phyloP scores from a whole-genome alignment of 2,797 vertebrate species.

The Stomatorhinus walkeri region DNA sequence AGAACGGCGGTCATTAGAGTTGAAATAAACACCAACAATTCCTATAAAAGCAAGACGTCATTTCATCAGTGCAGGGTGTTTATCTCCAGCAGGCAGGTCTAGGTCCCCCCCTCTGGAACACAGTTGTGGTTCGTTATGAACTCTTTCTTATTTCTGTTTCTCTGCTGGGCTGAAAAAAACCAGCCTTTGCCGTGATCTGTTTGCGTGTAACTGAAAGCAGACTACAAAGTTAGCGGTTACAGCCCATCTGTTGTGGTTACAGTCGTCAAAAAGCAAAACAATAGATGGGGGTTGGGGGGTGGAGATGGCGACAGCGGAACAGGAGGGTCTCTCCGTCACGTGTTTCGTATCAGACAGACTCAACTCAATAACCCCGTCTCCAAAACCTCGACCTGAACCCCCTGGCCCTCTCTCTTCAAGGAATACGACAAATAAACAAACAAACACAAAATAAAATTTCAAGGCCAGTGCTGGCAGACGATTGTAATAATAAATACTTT shows the following conservation, averaged over 20 bases:
- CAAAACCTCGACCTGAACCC: not conserved
- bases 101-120: not conserved
- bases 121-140: not conserved
- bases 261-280: constrained; percentile 16
- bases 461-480: not conserved
- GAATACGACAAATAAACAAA: not conserved
- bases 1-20: not conserved
- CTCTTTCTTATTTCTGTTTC: not conserved
- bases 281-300: not conserved
- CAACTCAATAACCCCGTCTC: not conserved
- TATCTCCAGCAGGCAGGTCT: not conserved
- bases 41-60: not conserved
- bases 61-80: not conserved
- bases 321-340: not conserved
- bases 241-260: constrained; percentile 25
- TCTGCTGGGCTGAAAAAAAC: not conserved
- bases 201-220: constrained; percentile 13
- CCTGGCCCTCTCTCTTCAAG: not conserved
- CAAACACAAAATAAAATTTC: not conserved
- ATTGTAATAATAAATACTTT: not conserved
- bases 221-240: not conserved
- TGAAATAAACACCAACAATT: not conserved
- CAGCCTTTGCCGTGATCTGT: not conserved
- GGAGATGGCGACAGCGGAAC: not conserved
- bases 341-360: not conserved